Percentiles rank a stretch among this genome's conserved stretches.
Evolutionary conservation across 2,113 vertebrate genomes (phyloP).

Genomic region (Cheirogaleus medius): DNA sequence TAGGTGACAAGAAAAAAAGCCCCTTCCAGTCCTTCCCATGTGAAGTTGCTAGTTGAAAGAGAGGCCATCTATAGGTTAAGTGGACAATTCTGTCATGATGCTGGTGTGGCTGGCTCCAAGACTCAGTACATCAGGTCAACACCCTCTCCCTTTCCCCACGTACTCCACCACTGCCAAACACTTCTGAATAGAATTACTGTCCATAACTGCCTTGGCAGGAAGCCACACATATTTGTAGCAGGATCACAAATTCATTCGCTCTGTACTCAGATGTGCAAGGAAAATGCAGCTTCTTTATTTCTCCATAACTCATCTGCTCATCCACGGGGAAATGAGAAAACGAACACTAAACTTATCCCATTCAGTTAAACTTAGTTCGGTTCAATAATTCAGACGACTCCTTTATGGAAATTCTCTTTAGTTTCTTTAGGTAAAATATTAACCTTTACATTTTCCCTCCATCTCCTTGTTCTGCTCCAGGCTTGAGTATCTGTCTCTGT

Average conservation of each 20-base stretch:
- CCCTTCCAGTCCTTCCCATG: background rate
- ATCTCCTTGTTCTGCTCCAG: background rate
- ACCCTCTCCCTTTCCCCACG: background rate
- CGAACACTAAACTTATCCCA: background rate
- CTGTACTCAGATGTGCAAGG: background rate
- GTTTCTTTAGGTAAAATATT: constrained; percentile 9
- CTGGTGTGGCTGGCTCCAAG: background rate
- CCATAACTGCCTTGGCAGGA: background rate
- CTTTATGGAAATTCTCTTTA: background rate
- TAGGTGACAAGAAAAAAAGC: background rate
- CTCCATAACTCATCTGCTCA: background rate
- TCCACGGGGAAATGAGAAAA: background rate
- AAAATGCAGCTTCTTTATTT: constrained; percentile 28
- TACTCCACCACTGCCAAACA: background rate
- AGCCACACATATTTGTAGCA: background rate
- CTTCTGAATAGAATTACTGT: background rate
- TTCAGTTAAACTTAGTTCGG: background rate
- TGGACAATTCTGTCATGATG: background rate
- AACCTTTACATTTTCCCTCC: background rate
- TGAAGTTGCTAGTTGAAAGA: background rate
- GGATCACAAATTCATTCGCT: background rate
- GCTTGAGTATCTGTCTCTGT: background rate
- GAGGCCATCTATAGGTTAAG: background rate
- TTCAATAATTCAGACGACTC: background rate
- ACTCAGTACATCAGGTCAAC: background rate